Evolutionary conservation across 2,797 vertebrate species (phyloP), one percentile per base, ranked within the genome.

Genomic region (Crocidura indochinensis): DNA sequence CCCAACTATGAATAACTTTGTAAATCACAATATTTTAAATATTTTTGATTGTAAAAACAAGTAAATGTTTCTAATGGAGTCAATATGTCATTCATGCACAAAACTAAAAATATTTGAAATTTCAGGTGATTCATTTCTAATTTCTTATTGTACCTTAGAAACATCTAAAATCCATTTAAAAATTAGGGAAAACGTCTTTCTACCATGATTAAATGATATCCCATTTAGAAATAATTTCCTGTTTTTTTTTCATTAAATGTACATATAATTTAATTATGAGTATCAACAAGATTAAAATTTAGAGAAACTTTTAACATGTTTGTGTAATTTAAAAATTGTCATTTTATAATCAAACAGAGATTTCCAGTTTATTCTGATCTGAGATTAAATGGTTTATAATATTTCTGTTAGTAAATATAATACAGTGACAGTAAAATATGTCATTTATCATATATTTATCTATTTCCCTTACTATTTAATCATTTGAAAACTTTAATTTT

Each of bases 71-170:
- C 2, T 60, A 20, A 60, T 60, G 19, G 17, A 60, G 56, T 60
- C 6, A 60, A 6, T 46, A 8, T 14, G 3, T 29, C 53, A 29
- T 64, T 88, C 44, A 69, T 44, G 1, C 60, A 60, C 5, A 51
- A 26, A 27, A 51, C 15, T 8, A 76, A 77, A 60, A n/a, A 8
- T 60, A 74, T 47, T 80, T 56, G 8, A 80, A 87, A 69, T 51
- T 44, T 12, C n/a, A 31, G 14, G 3, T 77, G 75, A 74, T 62
- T 88, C 65, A 49, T 27, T 15, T 84, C 7, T 68, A 72, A 88
- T 84, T 73, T 72, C 53, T 73, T 67, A 86, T 84, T 77, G 68
- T 53, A 93, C 11, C 68, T 24, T 82, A 20, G 14, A 75, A 53
- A 72, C 67, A 38, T 80, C 31, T 8, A 62, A 77, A 81, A 94